Evolutionary conservation across 2,113 vertebrate species (phyloP).

Genomic region (Melanerpes formicivorus): DNA sequence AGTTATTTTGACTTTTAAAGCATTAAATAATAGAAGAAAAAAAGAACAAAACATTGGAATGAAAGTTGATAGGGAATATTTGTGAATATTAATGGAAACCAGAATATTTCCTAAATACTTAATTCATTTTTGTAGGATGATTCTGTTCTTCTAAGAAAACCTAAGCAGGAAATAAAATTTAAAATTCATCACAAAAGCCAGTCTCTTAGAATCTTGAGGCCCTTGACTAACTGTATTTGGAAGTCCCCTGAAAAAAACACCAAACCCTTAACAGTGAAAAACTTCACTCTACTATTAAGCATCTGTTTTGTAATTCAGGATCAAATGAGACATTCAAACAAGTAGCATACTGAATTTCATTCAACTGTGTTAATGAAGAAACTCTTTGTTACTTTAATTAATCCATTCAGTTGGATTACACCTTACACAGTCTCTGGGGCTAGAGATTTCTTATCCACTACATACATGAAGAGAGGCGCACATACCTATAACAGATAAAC

Average conservation of each 20-base stretch:
- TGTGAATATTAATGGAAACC: neutral
- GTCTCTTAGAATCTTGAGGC: neutral
- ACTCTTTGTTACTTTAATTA: neutral
- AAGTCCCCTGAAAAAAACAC: neutral
- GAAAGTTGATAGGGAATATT: neutral
- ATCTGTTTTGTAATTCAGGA: neutral
- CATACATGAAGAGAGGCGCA: neutral
- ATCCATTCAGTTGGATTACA: neutral
- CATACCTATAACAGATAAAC: neutral
- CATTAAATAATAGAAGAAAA: neutral
- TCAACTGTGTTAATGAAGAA: neutral
- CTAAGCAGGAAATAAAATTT: neutral
- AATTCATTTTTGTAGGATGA: neutral
- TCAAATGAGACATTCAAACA: neutral
- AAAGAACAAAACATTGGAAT: neutral
- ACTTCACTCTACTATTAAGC: neutral
- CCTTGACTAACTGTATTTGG: neutral
- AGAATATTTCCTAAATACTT: neutral
- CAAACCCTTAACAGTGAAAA: neutral
- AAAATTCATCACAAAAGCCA: neutral
- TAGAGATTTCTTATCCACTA: neutral
- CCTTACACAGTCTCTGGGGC: neutral
- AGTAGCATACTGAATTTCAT: neutral
- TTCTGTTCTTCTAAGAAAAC: neutral
- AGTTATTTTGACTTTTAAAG: neutral